Base-by-base conservation (phyloP, 2,797 vertebrate species). In the Monodelphis domestica region DNA sequence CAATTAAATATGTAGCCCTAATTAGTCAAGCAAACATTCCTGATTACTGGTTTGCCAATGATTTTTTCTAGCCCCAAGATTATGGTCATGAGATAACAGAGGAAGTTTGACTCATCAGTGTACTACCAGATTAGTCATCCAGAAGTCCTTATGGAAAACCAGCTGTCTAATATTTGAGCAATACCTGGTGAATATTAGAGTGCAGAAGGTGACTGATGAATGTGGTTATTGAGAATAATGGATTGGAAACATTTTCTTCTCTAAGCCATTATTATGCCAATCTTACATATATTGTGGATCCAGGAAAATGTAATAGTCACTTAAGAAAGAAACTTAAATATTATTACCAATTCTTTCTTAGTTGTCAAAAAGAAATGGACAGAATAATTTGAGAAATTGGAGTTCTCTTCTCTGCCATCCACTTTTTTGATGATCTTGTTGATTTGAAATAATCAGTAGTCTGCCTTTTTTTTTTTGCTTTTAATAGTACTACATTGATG, bases 311-410 rank as follows among this genome's bases (percentile, higher is more conserved):
- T 15, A 84, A 54, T 1, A 28, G 55, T 45, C 11, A 52, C 52
- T 53, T 33, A 45, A 91, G 50, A 10, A 0, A 45, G 63, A 29
- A 38, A 50, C 50, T 78, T 5, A 70, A 94, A 55, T 17, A 24
- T 7, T 15, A 14, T 28, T 50, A 26, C 29, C 24, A 7, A 30
- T 12, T 7, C 59, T 90, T 57, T 90, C 0, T 38, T 51, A n/a
- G 88, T 12, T 87, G 92, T 87, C 54, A 53, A 70, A 92, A 92
- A 56, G 93, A 97, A 96, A 57, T 5, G 70, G 63, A 91, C 78
- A 52, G 53, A 90, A 24, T 87, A 26, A 59, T 88, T 89, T 90
- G 89, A 87, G 54, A 50, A 59, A 0, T 3, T 30, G 11, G 54
- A 29, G 21, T 38, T 50, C 70, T 9, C 55, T 54, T 63, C 95